Evolutionary conservation across 2,797 vertebrate genomes (phyloP).

Genomic region (Sebastes aleutianus): DNA sequence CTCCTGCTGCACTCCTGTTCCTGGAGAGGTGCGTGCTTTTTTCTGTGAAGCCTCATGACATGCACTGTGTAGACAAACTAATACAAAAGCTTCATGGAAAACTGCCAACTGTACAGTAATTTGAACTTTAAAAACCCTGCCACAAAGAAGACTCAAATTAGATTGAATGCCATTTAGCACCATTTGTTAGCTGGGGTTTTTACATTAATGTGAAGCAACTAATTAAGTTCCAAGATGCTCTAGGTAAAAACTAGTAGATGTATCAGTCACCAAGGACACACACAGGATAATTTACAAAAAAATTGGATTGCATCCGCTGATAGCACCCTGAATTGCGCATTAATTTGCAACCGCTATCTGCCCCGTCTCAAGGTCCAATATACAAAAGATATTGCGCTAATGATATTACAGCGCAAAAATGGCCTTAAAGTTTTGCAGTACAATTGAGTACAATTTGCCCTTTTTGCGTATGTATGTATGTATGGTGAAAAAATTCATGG

Average conservation of each 20-base stretch:
- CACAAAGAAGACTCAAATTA: background rate
- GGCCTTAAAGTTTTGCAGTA: too few species aligned
- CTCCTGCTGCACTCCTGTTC: constrained; percentile 82
- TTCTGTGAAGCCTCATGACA: background rate
- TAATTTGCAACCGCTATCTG: too few species aligned
- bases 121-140: background rate
- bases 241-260: background rate
- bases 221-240: background rate
- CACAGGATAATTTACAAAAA: too few species aligned
- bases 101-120: background rate
- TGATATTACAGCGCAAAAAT: too few species aligned
- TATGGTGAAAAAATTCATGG: too few species aligned
- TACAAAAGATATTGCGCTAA: too few species aligned
- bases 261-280: background rate
- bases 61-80: background rate
- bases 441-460: too few species aligned
- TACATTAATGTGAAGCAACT: background rate
- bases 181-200: background rate
- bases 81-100: background rate
- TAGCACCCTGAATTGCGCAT: too few species aligned
- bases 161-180: background rate
- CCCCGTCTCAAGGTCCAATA: too few species aligned
- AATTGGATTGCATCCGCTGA: too few species aligned
- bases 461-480: too few species aligned
- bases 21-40: constrained; percentile 75